These are phyloP conservation scores for Dioctria linearis DNA, from an alignment of 2,888 invertebrate species.

Conservation along the genomic window DNA sequence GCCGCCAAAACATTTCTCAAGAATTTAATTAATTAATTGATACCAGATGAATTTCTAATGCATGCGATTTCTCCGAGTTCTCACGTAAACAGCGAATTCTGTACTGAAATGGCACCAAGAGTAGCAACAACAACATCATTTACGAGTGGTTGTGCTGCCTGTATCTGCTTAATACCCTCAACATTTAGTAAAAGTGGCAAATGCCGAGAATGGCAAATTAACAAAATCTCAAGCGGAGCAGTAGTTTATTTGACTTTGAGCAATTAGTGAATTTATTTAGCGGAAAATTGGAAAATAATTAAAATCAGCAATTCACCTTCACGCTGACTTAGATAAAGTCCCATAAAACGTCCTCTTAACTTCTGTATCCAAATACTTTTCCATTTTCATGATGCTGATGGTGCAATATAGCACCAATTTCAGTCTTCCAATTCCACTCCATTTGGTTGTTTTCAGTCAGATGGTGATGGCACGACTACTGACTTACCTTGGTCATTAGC, in stretches of 20 bases:
- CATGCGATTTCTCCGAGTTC: conserved; percentile 17
- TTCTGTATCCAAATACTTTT: neutral
- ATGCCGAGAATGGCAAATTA: neutral
- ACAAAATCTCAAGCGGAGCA: conserved; percentile 1
- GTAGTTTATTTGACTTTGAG: conserved; percentile 39
- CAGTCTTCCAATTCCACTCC: neutral
- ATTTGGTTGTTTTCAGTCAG: too few species aligned
- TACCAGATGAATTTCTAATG: neutral
- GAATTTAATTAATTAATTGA: conserved; percentile 15
- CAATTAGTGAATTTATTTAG: conserved; percentile 45
- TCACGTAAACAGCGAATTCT: conserved; percentile 13
- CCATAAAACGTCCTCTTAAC: neutral
- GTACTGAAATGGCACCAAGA: neutral
- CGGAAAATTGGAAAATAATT: conserved; percentile 48
- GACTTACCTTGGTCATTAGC: conserved; percentile 20
- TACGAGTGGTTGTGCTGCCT: neutral
- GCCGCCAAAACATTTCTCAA: neutral
- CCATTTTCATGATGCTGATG: neutral
- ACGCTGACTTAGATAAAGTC: neutral
- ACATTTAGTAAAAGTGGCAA: neutral
- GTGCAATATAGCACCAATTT: neutral
- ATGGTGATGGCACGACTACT: neutral
- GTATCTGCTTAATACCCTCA: neutral
- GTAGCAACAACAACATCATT: neutral
- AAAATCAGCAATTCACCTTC: conserved; percentile 42